Percentiles rank a stretch among this genome's conserved stretches.
Evolutionary conservation across 2,113 vertebrate species (phyloP).

Genomic region (Malaclemys terrapin): DNA sequence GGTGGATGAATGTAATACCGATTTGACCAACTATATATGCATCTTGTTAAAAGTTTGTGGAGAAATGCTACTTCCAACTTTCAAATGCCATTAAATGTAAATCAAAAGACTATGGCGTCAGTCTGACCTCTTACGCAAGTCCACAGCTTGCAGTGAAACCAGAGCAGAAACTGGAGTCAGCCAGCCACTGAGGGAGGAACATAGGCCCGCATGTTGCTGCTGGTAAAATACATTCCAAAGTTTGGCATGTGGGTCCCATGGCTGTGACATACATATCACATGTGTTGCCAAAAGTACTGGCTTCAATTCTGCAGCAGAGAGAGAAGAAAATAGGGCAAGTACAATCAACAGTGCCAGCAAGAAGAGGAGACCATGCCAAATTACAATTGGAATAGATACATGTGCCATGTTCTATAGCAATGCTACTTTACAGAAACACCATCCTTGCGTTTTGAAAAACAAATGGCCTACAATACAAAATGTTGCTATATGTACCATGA

Average conservation of each 20-base stretch:
- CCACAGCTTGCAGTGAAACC: background rate
- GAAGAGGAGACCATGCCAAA: background rate
- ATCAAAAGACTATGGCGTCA: background rate
- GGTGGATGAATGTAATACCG: background rate
- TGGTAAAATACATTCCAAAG: background rate
- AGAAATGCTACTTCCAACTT: conserved; percentile 7
- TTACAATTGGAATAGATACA: background rate
- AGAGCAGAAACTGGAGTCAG: background rate
- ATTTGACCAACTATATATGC: background rate
- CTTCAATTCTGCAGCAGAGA: background rate
- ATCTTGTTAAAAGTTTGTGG: background rate
- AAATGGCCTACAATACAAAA: background rate
- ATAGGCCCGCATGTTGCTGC: background rate
- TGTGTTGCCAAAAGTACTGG: background rate
- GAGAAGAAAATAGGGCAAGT: background rate
- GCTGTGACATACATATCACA: background rate
- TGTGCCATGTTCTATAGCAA: background rate
- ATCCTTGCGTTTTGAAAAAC: background rate
- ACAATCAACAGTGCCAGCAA: background rate
- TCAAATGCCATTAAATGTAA: conserved; percentile 15
- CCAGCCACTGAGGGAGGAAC: background rate
- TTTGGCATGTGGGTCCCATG: background rate
- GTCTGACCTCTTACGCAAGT: background rate
- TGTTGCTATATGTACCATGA: background rate
- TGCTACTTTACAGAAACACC: background rate